Evolutionary conservation across 2,113 vertebrate genomes (phyloP), one percentile per base, ranked within the genome.

Genomic region (Cinclus cinclus): DNA sequence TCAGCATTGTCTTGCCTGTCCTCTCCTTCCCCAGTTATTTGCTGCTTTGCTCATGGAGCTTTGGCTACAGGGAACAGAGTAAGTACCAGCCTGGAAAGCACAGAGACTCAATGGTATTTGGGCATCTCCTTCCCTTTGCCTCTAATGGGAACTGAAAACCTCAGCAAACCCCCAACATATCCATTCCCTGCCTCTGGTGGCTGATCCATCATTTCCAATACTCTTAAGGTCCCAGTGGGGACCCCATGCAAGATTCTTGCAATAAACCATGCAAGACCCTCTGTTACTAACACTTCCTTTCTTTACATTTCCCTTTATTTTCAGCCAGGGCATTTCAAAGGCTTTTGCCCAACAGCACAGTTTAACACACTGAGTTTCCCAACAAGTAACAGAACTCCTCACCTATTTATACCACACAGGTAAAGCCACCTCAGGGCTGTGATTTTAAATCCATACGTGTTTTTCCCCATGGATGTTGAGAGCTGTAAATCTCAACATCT

Each of bases 401-500:
- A 75, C 25, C 64, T 77, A 24, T 35, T 70, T 33, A 47, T 33
- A 75, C 71, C 28, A 63, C 33, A 55, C 27, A 70, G 64, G 56
- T 90, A n/a, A 86, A 84, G 76, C 46, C 85, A 78, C 14, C 33
- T 78, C 86, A 59, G 49, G 75, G 39, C 62, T 79, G n/a, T 53
- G 80, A 88, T 89, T 77, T 87, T 76, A 92, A 89, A 92, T 56
- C 89, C 85, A 31, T 20, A 71, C 10, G 4, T 9, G 56, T 64
- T 78, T 69, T 93, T 14, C 60, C 59, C 35, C 44, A 17, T 49
- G 58, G 82, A 63, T 0, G 0, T 0, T 44, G 76, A 87, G 85
- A 55, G 46, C 41, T 84, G 62, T 83, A 93, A 92, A 95, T 95
- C 94, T 93, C 92, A 78, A 78, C 86, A 84, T 94, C 90, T 87